Base-by-base conservation (phyloP, 2,888 invertebrate genomes). In the Lapara coniferarum region DNA sequence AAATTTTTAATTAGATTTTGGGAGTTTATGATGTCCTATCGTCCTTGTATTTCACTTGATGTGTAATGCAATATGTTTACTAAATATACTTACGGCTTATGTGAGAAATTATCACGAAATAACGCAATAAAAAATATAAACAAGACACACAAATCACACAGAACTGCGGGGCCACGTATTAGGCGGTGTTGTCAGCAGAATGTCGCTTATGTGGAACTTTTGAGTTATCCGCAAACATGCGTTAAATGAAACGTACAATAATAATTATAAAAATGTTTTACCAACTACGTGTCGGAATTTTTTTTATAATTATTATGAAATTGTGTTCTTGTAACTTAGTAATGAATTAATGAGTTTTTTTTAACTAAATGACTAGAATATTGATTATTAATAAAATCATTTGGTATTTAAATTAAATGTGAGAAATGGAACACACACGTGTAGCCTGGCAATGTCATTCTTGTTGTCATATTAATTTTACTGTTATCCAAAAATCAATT, bases 121-220 rank as follows among this genome's bases (percentile, higher is more conserved):
- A 85, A 76, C 85, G 80, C 85, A 87, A 80, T 86, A 86, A 90
- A 92, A 90, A 91, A 91, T 90, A 91, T 91, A 92, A 92, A 93
- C 91, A 92, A 91, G 87, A 82, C 81, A 82, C 88, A 85, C 78
- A 81, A 85, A 85, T 81, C 85, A 82, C 88, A 84, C 81, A 86
- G 78, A 87, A 86, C 85, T 83, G 85, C 85, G 86, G 87, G 92
- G 93, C 94, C 93, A 93, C 93, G 93, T 93, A 93, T 93, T 88
- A 87, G 83, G 82, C 86, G 78, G 91, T 90, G 91, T 91, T 93
- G 93, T 89, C 93, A 93, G 85, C 73, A 71, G 73, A 72, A 80
- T 78, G 81, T 78, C 87, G 92, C 89, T 85, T 91, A 94, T 94
- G 94, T 94, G 94, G 94, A 94, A 93, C 90, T 94, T 94, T 90